Evolutionary conservation across 2,797 vertebrate genomes (phyloP).

Genomic region (Smutsia gigantea): DNA sequence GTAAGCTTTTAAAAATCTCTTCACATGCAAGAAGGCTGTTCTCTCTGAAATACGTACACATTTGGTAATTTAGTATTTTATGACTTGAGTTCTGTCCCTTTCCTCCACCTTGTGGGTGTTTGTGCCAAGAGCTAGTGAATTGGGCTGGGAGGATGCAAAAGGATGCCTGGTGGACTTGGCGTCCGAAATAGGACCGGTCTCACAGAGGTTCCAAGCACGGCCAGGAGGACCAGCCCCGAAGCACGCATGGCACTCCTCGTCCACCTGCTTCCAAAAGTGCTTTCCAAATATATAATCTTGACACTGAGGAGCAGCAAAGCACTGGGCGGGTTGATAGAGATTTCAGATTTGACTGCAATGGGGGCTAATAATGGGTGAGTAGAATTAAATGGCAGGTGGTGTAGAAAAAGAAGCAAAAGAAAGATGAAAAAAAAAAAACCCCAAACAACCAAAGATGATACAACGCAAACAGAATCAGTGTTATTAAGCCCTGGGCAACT

Average conservation of each 20-base stretch:
- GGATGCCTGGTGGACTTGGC: background rate
- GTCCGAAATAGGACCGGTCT: constrained; percentile 9
- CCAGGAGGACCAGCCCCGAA: background rate
- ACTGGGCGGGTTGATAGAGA: background rate
- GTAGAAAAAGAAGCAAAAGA: constrained; percentile 7
- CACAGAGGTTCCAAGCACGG: background rate
- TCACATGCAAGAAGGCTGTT: background rate
- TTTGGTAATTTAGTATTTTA: background rate
- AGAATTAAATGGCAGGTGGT: background rate
- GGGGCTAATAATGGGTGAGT: background rate
- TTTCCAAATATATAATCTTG: background rate
- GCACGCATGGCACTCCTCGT: background rate
- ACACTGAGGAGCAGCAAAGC: background rate
- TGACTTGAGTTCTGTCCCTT: background rate
- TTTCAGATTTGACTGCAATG: background rate
- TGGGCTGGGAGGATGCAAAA: background rate
- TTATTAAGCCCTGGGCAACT: constrained; percentile 45
- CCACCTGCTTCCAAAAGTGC: background rate
- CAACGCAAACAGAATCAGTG: background rate
- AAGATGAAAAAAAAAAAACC: background rate
- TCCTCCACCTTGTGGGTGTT: background rate
- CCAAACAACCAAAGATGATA: background rate
- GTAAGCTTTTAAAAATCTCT: background rate
- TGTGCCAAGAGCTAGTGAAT: background rate
- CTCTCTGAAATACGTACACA: background rate